These are phyloP conservation scores for Neodiprion lecontei DNA, from an alignment of 1,140 invertebrate genomes.

Conservation along the genomic window DNA sequence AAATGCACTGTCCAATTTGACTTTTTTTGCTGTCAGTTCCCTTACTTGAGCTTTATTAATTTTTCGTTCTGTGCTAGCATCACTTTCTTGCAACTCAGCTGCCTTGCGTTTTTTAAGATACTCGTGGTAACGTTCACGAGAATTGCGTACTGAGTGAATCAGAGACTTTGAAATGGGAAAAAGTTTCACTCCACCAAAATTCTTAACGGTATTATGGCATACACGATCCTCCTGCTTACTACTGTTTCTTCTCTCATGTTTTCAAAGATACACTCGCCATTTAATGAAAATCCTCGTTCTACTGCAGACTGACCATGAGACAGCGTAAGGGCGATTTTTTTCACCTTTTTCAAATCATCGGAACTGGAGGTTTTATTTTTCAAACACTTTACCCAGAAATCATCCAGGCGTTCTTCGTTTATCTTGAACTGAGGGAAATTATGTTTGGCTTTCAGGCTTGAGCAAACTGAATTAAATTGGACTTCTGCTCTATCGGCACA, in stretches of 20 bases:
- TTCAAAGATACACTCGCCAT: conserved; percentile 23
- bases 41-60: conserved; percentile 8
- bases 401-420: conserved; percentile 19
- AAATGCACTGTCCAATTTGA: not conserved
- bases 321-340: conserved; percentile 22
- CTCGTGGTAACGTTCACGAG: conserved; percentile 15
- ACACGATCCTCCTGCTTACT: conserved; percentile 6
- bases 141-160: conserved; percentile 18
- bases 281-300: conserved; percentile 22
- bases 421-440: conserved; percentile 11
- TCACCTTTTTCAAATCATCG: conserved; percentile 21
- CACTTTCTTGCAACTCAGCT: not conserved
- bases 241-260: conserved; percentile 26
- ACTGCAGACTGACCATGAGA: conserved; percentile 27
- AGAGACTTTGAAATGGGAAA: conserved; percentile 15
- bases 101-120: conserved; percentile 11
- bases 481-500: conserved; percentile 24
- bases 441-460: conserved; percentile 17
- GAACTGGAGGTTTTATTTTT: conserved; percentile 11
- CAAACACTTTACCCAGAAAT: conserved; percentile 19
- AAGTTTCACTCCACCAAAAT: conserved; percentile 17
- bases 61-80: conserved; percentile 1
- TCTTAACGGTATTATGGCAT: conserved; percentile 10
- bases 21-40: not conserved
- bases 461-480: conserved; percentile 22